These are phyloP conservation scores for Pseudococcus longispinus DNA, from an alignment of 2,888 invertebrate species.

Conservation along the genomic window DNA sequence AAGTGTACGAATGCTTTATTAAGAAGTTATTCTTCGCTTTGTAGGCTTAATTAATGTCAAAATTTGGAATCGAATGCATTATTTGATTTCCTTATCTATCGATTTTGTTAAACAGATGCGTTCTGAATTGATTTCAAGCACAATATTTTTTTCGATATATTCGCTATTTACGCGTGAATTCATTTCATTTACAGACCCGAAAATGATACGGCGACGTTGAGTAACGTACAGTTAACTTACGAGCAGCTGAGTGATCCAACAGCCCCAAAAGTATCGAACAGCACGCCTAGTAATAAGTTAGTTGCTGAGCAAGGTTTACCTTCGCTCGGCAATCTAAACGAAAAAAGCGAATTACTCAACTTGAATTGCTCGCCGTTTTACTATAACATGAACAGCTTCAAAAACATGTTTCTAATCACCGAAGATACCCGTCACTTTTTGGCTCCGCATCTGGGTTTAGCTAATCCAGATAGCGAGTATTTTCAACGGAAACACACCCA, in stretches of 20 bases:
- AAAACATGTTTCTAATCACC: constrained; percentile 61
- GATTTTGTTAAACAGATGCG: background rate
- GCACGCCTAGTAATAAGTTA: constrained; percentile 5
- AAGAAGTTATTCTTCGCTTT: background rate
- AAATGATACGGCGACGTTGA: constrained; percentile 58
- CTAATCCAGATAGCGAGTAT: constrained; percentile 60
- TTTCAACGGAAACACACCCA: constrained; percentile 59
- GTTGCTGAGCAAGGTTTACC: constrained; percentile 32
- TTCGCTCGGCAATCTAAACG: constrained; percentile 45
- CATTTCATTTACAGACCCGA: constrained; percentile 59
- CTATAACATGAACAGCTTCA: constrained; percentile 60
- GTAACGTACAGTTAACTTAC: constrained; percentile 60
- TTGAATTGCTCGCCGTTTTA: constrained; percentile 38
- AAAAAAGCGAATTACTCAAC: constrained; percentile 51
- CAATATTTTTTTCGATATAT: background rate
- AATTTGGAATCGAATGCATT: background rate
- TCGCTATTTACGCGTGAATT: background rate
- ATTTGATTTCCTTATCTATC: background rate
- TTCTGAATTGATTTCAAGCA: background rate
- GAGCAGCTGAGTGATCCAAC: constrained; percentile 60
- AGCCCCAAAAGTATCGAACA: constrained; percentile 58
- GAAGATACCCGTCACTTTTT: constrained; percentile 61
- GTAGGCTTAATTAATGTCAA: background rate
- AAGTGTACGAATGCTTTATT: background rate
- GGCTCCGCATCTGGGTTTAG: constrained; percentile 60